A percentile compares a stretch with the other conserved stretches of the same genome.
phyloP scores from a whole-genome alignment of 2,888 invertebrate genomes.

The Argyresthia albistria region DNA sequence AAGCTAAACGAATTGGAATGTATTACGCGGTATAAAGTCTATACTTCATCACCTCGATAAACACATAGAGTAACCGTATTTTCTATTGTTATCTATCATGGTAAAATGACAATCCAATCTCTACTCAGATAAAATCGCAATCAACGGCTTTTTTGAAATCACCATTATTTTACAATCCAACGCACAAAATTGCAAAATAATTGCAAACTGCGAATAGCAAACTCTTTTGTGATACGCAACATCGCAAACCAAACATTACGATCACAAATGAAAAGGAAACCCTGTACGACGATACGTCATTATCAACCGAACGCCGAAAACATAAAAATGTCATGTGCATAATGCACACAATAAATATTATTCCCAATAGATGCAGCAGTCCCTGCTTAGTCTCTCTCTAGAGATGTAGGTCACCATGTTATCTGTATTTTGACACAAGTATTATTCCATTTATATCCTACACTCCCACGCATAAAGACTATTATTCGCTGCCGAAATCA shows the following conservation, averaged over 20 bases:
- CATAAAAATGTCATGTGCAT: slow-evolving; percentile 70
- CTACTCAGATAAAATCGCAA: too few species aligned
- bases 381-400: slow-evolving; percentile 52
- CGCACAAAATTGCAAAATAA: too few species aligned
- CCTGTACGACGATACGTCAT: slow-evolving; percentile 29
- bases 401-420: slow-evolving; percentile 68
- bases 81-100: too few species aligned
- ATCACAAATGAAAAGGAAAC: slow-evolving; percentile 33
- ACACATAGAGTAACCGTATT: too few species aligned
- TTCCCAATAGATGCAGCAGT: slow-evolving; percentile 56
- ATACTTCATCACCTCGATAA: too few species aligned
- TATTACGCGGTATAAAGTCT: too few species aligned
- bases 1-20: too few species aligned
- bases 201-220: too few species aligned
- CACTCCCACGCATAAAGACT: slow-evolving; percentile 24
- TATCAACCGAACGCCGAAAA: slow-evolving; percentile 55
- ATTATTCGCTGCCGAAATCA: slow-evolving; percentile 13
- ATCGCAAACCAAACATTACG: slow-evolving; percentile 2
- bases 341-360: slow-evolving; percentile 68
- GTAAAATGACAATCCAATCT: too few species aligned
- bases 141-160: too few species aligned
- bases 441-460: slow-evolving; percentile 25
- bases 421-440: slow-evolving; percentile 24
- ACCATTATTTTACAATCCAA: too few species aligned
- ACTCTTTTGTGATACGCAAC: not conserved